phyloP scores from a whole-genome alignment of 2,113 vertebrate genomes.

The Dipodomys spectabilis region DNA sequence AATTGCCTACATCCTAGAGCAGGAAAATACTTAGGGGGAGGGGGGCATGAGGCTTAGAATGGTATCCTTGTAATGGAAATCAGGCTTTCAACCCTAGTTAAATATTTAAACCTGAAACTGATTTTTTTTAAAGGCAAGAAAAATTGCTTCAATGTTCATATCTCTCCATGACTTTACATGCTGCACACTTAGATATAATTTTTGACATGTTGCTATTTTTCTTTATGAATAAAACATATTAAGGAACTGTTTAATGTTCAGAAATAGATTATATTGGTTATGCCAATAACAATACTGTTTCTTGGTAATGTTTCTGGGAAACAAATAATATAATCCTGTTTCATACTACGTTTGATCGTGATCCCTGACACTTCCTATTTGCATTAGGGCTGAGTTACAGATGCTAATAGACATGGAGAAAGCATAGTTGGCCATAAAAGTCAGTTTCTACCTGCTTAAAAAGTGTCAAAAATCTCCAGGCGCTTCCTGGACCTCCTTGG shows the following conservation, averaged over 20 bases:
- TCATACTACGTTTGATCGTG: constrained; percentile 25
- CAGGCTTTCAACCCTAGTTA: constrained; percentile 18
- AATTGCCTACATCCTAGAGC: neutral
- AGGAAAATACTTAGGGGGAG: neutral
- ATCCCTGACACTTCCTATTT: neutral
- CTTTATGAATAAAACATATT: constrained; percentile 42
- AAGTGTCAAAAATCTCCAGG: neutral
- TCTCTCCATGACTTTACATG: constrained; percentile 24
- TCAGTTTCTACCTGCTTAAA: neutral
- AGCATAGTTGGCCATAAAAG: constrained; percentile 14
- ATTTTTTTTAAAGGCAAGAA: neutral
- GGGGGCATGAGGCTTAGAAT: neutral
- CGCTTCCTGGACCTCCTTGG: neutral
- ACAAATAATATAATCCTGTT: constrained; percentile 32
- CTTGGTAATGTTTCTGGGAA: constrained; percentile 32
- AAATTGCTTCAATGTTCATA: neutral
- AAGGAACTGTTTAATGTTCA: constrained; percentile 4
- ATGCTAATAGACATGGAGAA: constrained; percentile 18
- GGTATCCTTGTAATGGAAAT: constrained; percentile 6
- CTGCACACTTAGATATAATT: neutral
- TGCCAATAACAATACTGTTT: constrained; percentile 23
- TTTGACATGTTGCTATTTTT: constrained; percentile 24
- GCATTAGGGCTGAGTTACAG: neutral
- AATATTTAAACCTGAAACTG: constrained; percentile 53
- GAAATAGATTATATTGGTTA: constrained; percentile 2